Evolutionary conservation across 2,113 vertebrate genomes (phyloP).

Genomic region (Mormyrus lacerda): DNA sequence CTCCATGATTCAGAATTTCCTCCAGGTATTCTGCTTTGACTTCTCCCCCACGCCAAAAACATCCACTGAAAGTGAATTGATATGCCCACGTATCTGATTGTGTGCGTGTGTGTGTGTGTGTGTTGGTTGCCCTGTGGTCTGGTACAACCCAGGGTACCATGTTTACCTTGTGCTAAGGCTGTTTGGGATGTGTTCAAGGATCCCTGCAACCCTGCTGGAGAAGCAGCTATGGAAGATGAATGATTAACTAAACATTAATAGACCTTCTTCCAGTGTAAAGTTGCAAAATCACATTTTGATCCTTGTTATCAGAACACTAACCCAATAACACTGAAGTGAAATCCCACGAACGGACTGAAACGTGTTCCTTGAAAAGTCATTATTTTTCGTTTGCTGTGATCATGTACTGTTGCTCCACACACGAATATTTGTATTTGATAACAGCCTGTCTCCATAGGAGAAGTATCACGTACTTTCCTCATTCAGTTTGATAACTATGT

Average conservation of each 20-base stretch:
- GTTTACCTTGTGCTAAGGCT: background rate
- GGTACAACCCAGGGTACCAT: background rate
- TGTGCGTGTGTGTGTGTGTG: background rate
- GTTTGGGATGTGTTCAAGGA: background rate
- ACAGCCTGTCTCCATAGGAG: background rate
- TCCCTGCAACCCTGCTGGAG: background rate
- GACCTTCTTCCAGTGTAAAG: background rate
- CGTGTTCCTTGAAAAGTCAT: background rate
- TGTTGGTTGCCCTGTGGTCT: background rate
- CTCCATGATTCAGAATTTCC: background rate
- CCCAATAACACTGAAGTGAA: background rate
- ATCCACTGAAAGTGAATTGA: background rate
- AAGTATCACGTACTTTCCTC: background rate
- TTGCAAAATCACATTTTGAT: background rate
- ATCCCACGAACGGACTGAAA: background rate
- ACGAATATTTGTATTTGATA: background rate
- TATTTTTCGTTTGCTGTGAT: background rate
- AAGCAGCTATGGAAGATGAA: background rate
- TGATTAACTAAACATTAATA: background rate
- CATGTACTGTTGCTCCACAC: background rate
- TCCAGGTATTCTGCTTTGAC: background rate
- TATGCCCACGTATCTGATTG: background rate
- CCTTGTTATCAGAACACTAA: background rate
- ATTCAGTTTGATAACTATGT: background rate
- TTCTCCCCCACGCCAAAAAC: background rate